Evolutionary conservation across 2,888 invertebrate species (phyloP), one percentile per base, ranked within the genome.

Genomic region (Ryuthela nishihirai): DNA sequence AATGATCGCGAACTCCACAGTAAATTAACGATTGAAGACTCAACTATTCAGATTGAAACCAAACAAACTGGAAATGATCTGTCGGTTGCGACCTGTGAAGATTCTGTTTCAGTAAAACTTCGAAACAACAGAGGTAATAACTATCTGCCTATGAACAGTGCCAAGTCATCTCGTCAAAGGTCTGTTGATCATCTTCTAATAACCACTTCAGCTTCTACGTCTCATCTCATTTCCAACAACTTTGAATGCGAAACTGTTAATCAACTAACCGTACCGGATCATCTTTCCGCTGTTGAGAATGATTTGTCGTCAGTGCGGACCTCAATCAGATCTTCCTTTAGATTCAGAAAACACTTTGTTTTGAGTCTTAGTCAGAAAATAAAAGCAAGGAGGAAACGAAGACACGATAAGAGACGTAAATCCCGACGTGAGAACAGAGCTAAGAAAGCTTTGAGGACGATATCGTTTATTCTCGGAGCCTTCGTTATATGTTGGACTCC

Each of bases 401-500:
- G 17, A 34, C n/a, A 17, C 6, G 39, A 67, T 69, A 44, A 68
- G 68, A 78, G 92, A 42, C 90, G 90, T 72, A 95, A 95, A 75
- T 97, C 95, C 3, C 91, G 94, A 75, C 94, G 95, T 7, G 98
- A 99, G 77, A 99, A 99, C 75, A 82, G 99, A 68, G 99, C 99
- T 2, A 82, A 97, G 52, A 99, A 99, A 77, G 99, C 99, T 15
- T 85, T 99, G 72, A 82, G 97, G 68, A 99, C 98, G 55, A 99
- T 99, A 73, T 97, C 95, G 10, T 94, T 99, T 75, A 99, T 99
- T 72, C 78, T 99, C 70, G 99, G 43, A 34, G 95, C 97, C 35
- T 99, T 97, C 72, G 93, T 98, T 20, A 84, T 95, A 60, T 98
- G 98, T 75, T 99, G 98, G 99, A 99, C 99, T 26, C 99, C 99